Evolutionary conservation across 1,140 invertebrate species (phyloP).

Genomic region (Archivesica marissinica): DNA sequence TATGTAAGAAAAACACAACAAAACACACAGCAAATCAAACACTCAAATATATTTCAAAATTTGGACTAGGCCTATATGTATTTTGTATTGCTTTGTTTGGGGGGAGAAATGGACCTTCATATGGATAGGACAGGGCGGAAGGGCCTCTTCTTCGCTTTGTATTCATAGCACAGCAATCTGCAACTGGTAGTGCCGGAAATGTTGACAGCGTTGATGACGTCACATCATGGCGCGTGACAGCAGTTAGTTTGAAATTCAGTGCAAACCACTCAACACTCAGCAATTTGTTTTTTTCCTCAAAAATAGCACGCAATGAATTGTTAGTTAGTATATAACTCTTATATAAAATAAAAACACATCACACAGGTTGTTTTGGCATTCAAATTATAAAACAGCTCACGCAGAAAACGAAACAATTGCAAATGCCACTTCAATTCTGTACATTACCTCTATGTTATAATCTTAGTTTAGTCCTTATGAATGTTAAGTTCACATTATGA

Average conservation of each 20-base stretch:
- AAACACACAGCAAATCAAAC: conserved; percentile 13
- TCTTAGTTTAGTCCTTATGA: conserved; percentile 5
- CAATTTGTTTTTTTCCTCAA: neutral
- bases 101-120: neutral
- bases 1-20: neutral
- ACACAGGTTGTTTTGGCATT: conserved; percentile 30
- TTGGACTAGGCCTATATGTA: neutral
- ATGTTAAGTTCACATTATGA: neutral
- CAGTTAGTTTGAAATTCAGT: conserved; percentile 16
- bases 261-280: conserved; percentile 22
- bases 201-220: neutral
- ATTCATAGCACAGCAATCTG: neutral
- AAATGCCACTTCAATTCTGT: conserved; percentile 15
- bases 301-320: conserved; percentile 12
- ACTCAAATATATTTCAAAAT: neutral
- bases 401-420: conserved; percentile 4
- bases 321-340: conserved; percentile 27
- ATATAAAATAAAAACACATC: neutral
- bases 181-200: neutral
- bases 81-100: neutral
- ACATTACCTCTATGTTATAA: neutral
- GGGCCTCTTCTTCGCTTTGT: neutral
- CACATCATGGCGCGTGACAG: neutral
- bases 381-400: neutral
- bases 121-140: neutral